Base-by-base conservation (phyloP, 2,888 invertebrate genomes). In the Brachynemurus nebulosus region DNA sequence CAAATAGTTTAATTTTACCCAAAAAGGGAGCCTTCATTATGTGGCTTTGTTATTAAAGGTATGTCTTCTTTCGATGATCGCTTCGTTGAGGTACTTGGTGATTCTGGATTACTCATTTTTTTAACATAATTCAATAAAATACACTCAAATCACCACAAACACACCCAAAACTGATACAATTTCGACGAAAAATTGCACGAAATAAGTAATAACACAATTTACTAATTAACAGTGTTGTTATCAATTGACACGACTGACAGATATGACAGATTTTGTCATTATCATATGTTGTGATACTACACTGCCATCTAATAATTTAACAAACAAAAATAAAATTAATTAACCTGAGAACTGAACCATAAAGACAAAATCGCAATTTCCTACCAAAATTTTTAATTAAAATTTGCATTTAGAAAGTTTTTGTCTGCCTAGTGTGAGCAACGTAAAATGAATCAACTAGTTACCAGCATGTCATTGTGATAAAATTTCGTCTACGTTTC, bases 41-140 rank as follows among this genome's bases (percentile, higher is more conserved):
- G 69, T 47, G 75, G 66, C 59, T 77, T 78, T 54, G 72, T 72
- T 59, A 81, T 76, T 56, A 81, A 62, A 41, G 80, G 80, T 56
- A 80, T 77, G 59, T 80, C 80, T 63, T 81, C 80, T 59, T 70
- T 78, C 18, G 62, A 64, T 21, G 61, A 60, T 40, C 54, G 56
- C 57, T 63, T 65, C 38, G 57, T 59, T 42, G 61, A 56, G 51
- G 55, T 63, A 53, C 56, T 62, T 54, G 64, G 64, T 44, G 65
- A 61, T 54, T 64, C 64, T 27, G 55, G 54, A 51, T 58, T 59
- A 52, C 62, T 62, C 61, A 62, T 61, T 48, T 40, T 51, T 39
- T n/a, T n/a, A n/a, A 39, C 37, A 27, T 45, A 25, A 44, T 20
- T 37, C 25, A 21, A 40, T 36, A 18, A 43, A 17, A n/a, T n/a